Base-by-base conservation (phyloP, 2,888 invertebrate genomes). In the Mycogona germanica region DNA sequence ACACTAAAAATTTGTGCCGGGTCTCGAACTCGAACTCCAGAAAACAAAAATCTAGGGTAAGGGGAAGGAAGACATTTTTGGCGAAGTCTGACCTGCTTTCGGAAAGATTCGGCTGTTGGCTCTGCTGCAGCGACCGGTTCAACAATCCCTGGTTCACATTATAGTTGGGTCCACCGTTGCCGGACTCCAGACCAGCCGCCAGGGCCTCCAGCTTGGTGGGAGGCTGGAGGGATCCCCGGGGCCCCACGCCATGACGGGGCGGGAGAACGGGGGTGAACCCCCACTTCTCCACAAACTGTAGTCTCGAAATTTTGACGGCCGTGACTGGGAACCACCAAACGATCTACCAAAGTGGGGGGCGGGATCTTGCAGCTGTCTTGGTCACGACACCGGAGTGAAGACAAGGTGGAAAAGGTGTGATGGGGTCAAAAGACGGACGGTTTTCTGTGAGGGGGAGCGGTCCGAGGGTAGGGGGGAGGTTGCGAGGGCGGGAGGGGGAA, bases 221-320 rank as follows among this genome's bases (percentile, higher is more conserved):
- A 58, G 56, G 62, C 60, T 49, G 61, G 59, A 59, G 60, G 60
- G 55, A 61, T 59, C 51, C 60, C 60, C 55, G 58, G 60, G 59
- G 59, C 60, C 58, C 60, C 60, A 51, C 62, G 81, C 85, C 87
- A 83, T 86, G 87, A 81, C 87, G 86, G 83, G 87, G 87, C 78
- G 84, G 83, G 81, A 88, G 85, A 84, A 88, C 87, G 82, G 89
- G 89, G 82, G 88, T 88, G 78, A 89, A 86, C 84, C 89, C 89
- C 89, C 89, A 89, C 87, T 87, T 86, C 80, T 89, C 88, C 78
- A 87, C 82, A 79, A 88, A 87, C 82, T 88, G 88, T 84, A 89
- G 85, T 80, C 87, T 88, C 82, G 89, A 87, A 91, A 89, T 89
- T 85, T 84, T 86, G 85, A 23, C 23, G 49, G 49, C 29, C 25